Evolutionary conservation across 1,140 invertebrate species (phyloP), one percentile per base, ranked within the genome.

Genomic region (Hyles euphorbiae): DNA sequence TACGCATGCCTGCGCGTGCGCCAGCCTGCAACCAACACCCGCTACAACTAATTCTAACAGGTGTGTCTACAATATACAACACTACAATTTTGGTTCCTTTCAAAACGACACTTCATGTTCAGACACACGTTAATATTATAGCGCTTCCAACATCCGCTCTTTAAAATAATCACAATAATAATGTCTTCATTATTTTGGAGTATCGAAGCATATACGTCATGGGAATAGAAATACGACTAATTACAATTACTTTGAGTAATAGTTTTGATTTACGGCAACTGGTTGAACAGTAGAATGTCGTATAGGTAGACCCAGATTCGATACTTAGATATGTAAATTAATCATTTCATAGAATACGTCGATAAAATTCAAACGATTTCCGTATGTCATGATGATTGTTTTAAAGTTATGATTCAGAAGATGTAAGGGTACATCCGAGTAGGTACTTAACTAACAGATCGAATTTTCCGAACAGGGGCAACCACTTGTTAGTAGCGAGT

Each of bases 1-100:
- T 61, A 65, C 70, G 74, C 76, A 76, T 81, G 74, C 76, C 77
- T 72, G 76, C 78, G 78, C 82, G 82, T 81, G 80, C 81, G 77
- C 68, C 69, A 61, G 63, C 69, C 62, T 50, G 49, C 60, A 54
- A 50, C 72, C 67, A 74, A 79, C 75, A 78, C 70, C 74, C 70
- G 67, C 70, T 70, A 80, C 72, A 77, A 82, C 73, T 65, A 74
- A 74, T 75, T 76, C 74, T 72, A 80, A 80, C 77, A 82, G 79
- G 83, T 79, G 33, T 11, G 76, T 77, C 76, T 65, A 73, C 71
- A 71, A 60, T 65, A 70, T 65, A 73, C 71, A 71, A 61, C 66
- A 70, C 57, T 64, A 71, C 69, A 77, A 72, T 77, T 83, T 74
- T 77, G 68, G 67, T 51, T 33, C 50, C 22, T 34, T 34, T 51